Conservation (phyloP, 2,888 invertebrate genomes). For the Troides aeacus region DNA sequence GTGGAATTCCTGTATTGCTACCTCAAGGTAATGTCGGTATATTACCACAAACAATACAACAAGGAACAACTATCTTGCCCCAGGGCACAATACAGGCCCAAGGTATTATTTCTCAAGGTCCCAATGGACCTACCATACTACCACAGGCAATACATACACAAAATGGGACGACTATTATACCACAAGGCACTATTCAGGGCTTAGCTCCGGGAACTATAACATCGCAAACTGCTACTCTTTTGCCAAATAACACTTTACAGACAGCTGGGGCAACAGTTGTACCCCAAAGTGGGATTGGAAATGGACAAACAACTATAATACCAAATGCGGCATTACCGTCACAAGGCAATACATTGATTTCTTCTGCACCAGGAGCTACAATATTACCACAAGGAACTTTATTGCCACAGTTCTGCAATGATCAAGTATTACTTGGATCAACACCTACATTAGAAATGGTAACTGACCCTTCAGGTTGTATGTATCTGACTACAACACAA, state of each 20-base stretch:
- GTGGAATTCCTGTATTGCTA: conserved; percentile 78
- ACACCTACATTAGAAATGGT: conserved; percentile 83
- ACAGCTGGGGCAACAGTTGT: conserved; percentile 67
- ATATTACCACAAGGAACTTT: conserved; percentile 82
- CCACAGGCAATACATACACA: conserved; percentile 80
- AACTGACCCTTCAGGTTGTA: conserved; percentile 79
- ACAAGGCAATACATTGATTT: conserved; percentile 77
- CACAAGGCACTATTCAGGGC: conserved; percentile 78
- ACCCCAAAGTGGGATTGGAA: conserved; percentile 72
- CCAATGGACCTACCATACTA: conserved; percentile 80
- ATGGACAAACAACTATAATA: conserved; percentile 74
- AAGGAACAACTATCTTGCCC: conserved; percentile 79
- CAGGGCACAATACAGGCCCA: conserved; percentile 78
- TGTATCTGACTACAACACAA: conserved; percentile 83
- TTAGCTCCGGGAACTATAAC: conserved; percentile 61
- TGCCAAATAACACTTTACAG: conserved; percentile 67
- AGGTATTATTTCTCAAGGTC: conserved; percentile 75
- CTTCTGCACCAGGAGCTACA: conserved; percentile 78
- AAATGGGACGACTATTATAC: conserved; percentile 83
- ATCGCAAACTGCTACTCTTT: conserved; percentile 64
- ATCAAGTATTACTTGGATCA: conserved; percentile 82
- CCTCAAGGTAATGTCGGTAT: conserved; percentile 78
- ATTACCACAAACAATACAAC: conserved; percentile 73
- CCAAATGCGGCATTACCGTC: conserved; percentile 72
- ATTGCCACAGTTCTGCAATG: conserved; percentile 77